Percentiles rank a stretch among this genome's conserved stretches.
Evolutionary conservation across 2,797 vertebrate genomes (phyloP).

Genomic region (Gymnoscopelus braueri): DNA sequence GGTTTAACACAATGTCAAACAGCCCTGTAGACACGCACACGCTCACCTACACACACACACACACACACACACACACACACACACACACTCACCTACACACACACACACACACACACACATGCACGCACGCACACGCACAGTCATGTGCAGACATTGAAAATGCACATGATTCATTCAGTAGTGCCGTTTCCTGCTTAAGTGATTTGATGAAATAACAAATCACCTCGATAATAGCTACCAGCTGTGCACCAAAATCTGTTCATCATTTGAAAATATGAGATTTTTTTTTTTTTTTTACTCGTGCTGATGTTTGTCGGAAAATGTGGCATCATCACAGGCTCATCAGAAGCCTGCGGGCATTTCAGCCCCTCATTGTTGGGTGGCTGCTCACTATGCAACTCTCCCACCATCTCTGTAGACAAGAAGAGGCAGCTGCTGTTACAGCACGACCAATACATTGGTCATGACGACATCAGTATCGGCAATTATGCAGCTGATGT

Average conservation of each 20-base stretch:
- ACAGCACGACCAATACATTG: too few relatives aligned
- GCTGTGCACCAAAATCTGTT: slow-evolving; percentile 65
- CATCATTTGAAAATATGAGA: slow-evolving; percentile 67
- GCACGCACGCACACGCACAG: slow-evolving; percentile 29
- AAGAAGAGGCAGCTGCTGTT: neutral
- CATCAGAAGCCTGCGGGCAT: slow-evolving; percentile 34
- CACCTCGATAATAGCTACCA: slow-evolving; percentile 72
- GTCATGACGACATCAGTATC: too few relatives aligned
- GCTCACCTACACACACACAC: slow-evolving; percentile 1
- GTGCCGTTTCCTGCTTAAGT: slow-evolving; percentile 75
- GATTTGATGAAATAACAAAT: slow-evolving; percentile 79
- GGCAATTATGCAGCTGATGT: too few relatives aligned
- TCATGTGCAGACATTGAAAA: slow-evolving; percentile 60
- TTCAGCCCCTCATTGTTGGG: slow-evolving; percentile 11
- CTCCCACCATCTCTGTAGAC: neutral
- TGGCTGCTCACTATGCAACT: slow-evolving; percentile 29
- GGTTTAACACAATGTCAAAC: slow-evolving; percentile 61
- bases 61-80: slow-evolving; percentile 27
- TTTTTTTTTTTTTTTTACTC: slow-evolving; percentile 50
- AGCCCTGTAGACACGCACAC: slow-evolving; percentile 31
- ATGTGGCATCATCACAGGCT: slow-evolving; percentile 59
- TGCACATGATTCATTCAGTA: slow-evolving; percentile 72
- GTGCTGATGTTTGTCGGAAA: slow-evolving; percentile 66
- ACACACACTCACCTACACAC: slow-evolving; percentile 2
- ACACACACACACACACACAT: slow-evolving; percentile 27